phyloP scores from a whole-genome alignment of 1,140 invertebrate species.

The Samia ricini region DNA sequence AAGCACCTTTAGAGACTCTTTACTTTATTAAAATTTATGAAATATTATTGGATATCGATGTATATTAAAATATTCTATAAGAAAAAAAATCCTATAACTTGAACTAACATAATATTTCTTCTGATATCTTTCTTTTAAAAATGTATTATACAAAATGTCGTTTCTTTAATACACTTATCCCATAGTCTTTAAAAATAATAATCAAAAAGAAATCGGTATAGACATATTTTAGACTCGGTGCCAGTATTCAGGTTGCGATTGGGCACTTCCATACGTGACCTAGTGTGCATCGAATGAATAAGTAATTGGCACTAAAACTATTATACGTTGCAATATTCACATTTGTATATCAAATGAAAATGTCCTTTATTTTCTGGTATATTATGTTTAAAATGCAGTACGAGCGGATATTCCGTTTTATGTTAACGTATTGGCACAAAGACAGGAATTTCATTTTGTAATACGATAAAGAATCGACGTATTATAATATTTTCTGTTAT shows the following conservation, averaged over 20 bases:
- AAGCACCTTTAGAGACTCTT: not conserved
- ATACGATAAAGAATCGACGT: not conserved
- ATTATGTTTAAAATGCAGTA: not conserved
- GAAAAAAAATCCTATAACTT: too few species aligned
- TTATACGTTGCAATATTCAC: not conserved
- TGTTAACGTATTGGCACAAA: not conserved
- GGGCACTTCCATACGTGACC: conserved; percentile 2
- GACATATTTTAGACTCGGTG: not conserved
- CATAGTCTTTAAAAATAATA: not conserved
- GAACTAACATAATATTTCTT: too few species aligned
- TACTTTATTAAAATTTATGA: not conserved
- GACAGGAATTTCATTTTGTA: not conserved
- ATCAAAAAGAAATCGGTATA: not conserved
- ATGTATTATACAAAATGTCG: too few species aligned
- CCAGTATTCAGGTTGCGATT: not conserved
- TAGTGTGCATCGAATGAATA: conserved; percentile 7
- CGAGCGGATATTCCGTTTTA: not conserved
- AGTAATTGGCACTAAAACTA: conserved; percentile 8
- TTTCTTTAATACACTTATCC: not conserved
- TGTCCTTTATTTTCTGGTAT: not conserved
- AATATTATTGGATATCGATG: not conserved
- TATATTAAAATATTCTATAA: too few species aligned
- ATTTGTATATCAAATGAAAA: not conserved
- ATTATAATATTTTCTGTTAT: not conserved
- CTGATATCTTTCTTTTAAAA: too few species aligned